Base-by-base conservation (phyloP, 2,113 vertebrate species). In the Lontra canadensis region DNA sequence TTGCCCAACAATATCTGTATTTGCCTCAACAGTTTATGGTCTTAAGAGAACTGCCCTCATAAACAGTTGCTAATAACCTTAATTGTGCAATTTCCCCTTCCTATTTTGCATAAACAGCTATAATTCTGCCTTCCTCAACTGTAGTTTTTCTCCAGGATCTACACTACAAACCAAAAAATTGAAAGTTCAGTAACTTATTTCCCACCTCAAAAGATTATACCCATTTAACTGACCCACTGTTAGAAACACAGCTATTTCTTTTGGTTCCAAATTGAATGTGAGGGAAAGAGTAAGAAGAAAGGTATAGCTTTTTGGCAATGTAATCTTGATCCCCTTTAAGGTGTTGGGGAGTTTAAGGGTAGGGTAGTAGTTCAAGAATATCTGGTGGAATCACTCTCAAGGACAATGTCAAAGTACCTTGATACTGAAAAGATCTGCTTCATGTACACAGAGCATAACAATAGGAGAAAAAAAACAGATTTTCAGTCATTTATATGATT, bases 401-500 rank as follows among this genome's bases (percentile, higher is more conserved):
- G 13, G 59, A 13, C 4, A 85, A 71, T 44, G 11, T 49, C 90
- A 39, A 90, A 90, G 20, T 55, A 76, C 88, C 59, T 61, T 49
- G 49, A 44, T 52, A 42, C 92, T 59, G 18, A 49, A 61, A 15
- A 88, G 36, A 14, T 44, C 69, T 57, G 69, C 71, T 79, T 57
- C 69, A 34, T 81, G 34, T 20, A 79, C 14, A 61, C 18, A 88
- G 6, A 92, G 69, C 12, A 84, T 88, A 95, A 98, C 78, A 97
- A 81, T 44, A 90, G 87, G 57, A 97, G 96, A 81, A 79, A 94
- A 79, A 94, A 98, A 95, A 78, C 96, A 67, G 61, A 96, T 97
- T 98, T 97, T 95, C 85, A 93, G 93, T 91, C 14, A 97, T 93
- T 98, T 98, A 98, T 96, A 98, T 95, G 91, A 98, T 97, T 98